A percentile compares a stretch with the other conserved stretches of the same genome.
These are phyloP conservation scores for Clarias macrocephalus DNA, from an alignment of 2,113 vertebrate species.

Conservation along the genomic window DNA sequence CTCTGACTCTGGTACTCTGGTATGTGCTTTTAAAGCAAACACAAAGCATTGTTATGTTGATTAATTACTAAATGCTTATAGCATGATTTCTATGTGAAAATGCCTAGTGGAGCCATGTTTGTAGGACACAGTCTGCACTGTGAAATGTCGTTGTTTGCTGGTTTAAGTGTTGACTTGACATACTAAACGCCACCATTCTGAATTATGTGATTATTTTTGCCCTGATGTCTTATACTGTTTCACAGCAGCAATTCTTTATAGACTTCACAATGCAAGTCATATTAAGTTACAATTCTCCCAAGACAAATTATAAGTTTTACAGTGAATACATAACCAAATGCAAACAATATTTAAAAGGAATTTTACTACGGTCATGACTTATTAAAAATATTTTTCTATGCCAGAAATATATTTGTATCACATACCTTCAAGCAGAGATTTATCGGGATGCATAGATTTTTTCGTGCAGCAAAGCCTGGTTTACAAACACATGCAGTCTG, in stretches of 20 bases:
- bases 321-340: neutral
- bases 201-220: neutral
- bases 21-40: no score
- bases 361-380: neutral
- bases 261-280: neutral
- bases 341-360: neutral
- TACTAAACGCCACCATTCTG: neutral
- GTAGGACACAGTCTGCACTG: neutral
- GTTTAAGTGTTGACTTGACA: neutral
- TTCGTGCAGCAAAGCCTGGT: constrained; percentile 75
- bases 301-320: neutral
- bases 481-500: constrained; percentile 86
- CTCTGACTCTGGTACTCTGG: no score
- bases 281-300: neutral
- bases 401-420: constrained; percentile 31
- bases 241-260: neutral
- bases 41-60: no score
- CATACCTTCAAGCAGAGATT: constrained; percentile 82
- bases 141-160: neutral
- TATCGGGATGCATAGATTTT: constrained; percentile 73
- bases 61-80: no score
- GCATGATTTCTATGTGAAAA: no score
- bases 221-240: neutral
- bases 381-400: neutral
- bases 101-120: neutral